These are phyloP conservation scores for Mythimna ferrago DNA, from an alignment of 2,888 invertebrate genomes.

Conservation along the genomic window DNA sequence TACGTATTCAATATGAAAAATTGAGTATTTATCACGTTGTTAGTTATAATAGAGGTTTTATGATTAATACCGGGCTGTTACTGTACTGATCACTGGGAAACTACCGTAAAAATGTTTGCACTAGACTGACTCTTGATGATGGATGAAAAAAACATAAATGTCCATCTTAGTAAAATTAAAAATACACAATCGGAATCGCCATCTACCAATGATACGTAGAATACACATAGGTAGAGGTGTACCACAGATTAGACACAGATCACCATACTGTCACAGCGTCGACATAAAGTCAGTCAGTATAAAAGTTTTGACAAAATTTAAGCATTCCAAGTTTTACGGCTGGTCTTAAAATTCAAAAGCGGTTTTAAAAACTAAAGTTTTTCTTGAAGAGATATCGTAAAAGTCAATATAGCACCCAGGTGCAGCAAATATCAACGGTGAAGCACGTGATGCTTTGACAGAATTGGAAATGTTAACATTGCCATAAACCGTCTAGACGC, in stretches of 20 bases:
- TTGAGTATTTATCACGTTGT: conserved; percentile 35
- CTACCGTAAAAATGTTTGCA: neutral
- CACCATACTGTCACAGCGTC: conserved; percentile 3
- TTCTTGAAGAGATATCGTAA: conserved; percentile 41
- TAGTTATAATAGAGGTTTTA: conserved; percentile 19
- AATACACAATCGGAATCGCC: neutral
- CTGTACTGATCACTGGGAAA: neutral
- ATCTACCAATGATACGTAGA: neutral
- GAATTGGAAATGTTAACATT: conserved; percentile 65
- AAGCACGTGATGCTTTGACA: conserved; percentile 53
- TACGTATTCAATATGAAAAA: conserved; percentile 56
- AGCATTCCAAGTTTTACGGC: conserved; percentile 33
- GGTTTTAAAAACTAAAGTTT: conserved; percentile 44
- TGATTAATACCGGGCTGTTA: conserved; percentile 1
- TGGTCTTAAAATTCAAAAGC: conserved; percentile 44
- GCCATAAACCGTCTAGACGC: conserved; percentile 72
- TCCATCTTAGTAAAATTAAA: neutral
- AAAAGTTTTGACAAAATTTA: conserved; percentile 25
- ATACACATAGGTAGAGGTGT: neutral
- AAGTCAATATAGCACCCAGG: conserved; percentile 45
- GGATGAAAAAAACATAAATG: too few species aligned
- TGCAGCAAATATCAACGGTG: conserved; percentile 45
- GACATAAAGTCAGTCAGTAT: conserved; percentile 7
- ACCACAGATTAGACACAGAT: conserved; percentile 4
- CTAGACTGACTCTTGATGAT: neutral